Conservation (phyloP, 2,797 vertebrate genomes). For the Phrynocephalus guinanensis region DNA sequence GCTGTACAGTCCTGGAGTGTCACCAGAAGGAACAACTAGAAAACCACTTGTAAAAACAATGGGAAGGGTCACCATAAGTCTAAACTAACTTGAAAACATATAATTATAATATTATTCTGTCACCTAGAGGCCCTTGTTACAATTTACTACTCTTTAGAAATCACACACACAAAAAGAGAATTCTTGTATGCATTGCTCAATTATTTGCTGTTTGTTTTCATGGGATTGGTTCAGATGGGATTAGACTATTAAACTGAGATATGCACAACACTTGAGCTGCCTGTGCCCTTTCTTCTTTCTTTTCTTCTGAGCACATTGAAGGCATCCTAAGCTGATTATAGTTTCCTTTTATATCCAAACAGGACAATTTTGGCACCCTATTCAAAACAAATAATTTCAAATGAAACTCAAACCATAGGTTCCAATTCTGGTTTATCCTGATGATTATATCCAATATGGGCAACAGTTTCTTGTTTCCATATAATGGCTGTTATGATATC, state of each 20-base stretch:
- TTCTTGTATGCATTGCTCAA: not conserved
- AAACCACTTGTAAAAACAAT: too few relatives aligned
- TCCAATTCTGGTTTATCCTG: not conserved
- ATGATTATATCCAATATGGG: too few relatives aligned
- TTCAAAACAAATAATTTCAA: not conserved
- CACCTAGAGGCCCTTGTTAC: not conserved
- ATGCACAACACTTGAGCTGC: not conserved
- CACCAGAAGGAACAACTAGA: too few relatives aligned
- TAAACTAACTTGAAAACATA: too few relatives aligned
- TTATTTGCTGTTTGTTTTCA: not conserved
- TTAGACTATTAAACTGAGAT: not conserved
- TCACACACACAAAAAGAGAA: not conserved
- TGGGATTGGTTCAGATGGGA: too few relatives aligned
- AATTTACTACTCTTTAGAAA: not conserved
- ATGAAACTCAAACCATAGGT: not conserved
- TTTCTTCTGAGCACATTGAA: not conserved
- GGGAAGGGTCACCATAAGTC: too few relatives aligned
- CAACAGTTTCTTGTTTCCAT: not conserved
- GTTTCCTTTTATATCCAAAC: not conserved
- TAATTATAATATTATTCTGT: not conserved
- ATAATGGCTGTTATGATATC: not conserved
- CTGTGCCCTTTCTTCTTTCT: not conserved
- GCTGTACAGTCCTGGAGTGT: too few relatives aligned
- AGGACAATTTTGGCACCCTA: not conserved
- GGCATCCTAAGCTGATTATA: not conserved